Evolutionary conservation across 2,113 vertebrate species (phyloP).

Genomic region (Sprattus sprattus): DNA sequence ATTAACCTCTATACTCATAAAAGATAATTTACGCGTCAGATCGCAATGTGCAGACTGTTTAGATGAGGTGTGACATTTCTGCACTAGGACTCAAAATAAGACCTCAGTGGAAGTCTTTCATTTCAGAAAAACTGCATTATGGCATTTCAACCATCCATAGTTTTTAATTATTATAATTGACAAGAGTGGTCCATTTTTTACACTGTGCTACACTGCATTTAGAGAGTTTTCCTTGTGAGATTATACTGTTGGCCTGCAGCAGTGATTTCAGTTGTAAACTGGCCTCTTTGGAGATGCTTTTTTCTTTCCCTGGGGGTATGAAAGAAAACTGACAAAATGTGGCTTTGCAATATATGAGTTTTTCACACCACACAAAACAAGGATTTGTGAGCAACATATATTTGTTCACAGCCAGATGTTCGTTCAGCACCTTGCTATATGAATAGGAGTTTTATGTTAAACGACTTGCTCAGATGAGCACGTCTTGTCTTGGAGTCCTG

Average conservation of each 20-base stretch:
- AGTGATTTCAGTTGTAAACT: neutral
- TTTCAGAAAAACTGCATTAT: neutral
- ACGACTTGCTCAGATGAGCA: neutral
- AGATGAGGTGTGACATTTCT: constrained; percentile 2
- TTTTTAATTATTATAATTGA: neutral
- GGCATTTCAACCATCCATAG: neutral
- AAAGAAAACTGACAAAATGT: neutral
- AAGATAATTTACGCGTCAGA: neutral
- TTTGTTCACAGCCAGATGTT: neutral
- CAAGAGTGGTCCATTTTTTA: neutral
- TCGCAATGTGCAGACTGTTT: neutral
- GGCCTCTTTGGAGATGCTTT: neutral
- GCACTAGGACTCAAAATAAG: neutral
- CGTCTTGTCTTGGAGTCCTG: neutral
- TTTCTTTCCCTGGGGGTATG: neutral
- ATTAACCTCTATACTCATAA: constrained; percentile 8
- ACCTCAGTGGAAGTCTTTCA: neutral
- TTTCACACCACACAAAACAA: neutral
- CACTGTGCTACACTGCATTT: neutral
- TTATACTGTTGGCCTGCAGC: neutral
- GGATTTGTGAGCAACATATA: neutral
- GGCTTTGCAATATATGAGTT: too few relatives aligned
- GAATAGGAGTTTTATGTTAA: neutral
- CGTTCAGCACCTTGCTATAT: neutral
- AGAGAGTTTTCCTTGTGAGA: neutral